Evolutionary conservation across 2,113 vertebrate species (phyloP).

Genomic region (Pongo pygmaeus): DNA sequence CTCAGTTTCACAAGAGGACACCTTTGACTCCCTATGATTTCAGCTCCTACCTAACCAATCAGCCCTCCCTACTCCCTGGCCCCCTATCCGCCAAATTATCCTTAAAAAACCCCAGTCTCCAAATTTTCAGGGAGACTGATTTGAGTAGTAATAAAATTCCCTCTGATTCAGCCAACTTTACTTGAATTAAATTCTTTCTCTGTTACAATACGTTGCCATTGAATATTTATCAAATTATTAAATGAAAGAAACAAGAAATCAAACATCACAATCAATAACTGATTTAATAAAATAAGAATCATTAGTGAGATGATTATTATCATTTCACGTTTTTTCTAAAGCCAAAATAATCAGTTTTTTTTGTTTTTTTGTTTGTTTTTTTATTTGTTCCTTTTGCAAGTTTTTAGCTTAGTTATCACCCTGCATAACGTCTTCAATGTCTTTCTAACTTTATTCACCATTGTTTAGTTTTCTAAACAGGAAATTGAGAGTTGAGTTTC

Average conservation of each 20-base stretch:
- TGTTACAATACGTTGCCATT: background rate
- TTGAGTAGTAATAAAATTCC: too few species aligned
- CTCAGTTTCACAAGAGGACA: too few species aligned
- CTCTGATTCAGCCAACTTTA: too few species aligned
- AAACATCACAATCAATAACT: background rate
- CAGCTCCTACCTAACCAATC: too few species aligned
- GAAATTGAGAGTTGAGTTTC: background rate
- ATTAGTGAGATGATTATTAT: background rate
- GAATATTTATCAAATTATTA: background rate
- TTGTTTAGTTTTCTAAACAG: conserved; percentile 36
- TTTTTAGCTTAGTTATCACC: background rate
- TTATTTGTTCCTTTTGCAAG: background rate
- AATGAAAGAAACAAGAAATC: background rate
- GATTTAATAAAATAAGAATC: background rate
- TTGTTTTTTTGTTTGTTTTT: background rate
- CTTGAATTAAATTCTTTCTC: background rate
- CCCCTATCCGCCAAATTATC: too few species aligned
- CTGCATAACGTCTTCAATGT: background rate
- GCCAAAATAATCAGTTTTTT: background rate
- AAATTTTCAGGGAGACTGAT: too few species aligned
- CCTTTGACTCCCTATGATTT: too few species aligned
- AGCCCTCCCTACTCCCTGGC: too few species aligned
- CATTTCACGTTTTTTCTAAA: background rate
- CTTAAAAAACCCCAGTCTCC: too few species aligned
- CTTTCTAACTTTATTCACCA: background rate